phyloP scores from a whole-genome alignment of 2,888 invertebrate species.

The Machimus rusticus region DNA sequence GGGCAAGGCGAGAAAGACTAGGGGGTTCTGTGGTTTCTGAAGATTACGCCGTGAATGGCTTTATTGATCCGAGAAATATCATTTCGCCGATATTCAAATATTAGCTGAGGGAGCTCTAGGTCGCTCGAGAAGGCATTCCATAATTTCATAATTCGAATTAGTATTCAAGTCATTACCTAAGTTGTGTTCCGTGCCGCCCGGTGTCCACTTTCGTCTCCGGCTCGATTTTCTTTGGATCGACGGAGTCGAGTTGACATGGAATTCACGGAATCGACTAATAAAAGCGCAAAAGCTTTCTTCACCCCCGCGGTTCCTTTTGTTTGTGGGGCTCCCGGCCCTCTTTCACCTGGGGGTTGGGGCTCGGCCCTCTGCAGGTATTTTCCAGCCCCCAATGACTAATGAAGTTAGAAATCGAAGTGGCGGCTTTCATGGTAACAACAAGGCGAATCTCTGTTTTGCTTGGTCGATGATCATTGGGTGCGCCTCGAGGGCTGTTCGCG shows the following conservation, averaged over 20 bases:
- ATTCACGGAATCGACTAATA: conserved; percentile 26
- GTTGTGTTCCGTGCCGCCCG: background rate
- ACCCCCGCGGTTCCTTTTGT: background rate
- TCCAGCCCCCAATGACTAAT: conserved; percentile 26
- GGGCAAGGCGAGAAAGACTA: background rate
- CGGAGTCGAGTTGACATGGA: background rate
- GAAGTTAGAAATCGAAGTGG: conserved; percentile 28
- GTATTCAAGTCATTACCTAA: conserved; percentile 30
- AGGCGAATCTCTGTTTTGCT: conserved; percentile 4
- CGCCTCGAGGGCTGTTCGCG: background rate
- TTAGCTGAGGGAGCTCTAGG: background rate
- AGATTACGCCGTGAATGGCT: background rate
- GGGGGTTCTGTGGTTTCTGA: background rate
- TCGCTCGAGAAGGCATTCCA: background rate
- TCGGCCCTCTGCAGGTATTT: background rate
- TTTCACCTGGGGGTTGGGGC: background rate
- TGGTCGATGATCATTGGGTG: conserved; percentile 37
- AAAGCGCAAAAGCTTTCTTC: conserved; percentile 7
- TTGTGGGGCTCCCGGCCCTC: background rate
- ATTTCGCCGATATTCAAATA: background rate
- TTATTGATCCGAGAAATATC: conserved; percentile 22
- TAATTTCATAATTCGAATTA: background rate
- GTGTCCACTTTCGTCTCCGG: background rate
- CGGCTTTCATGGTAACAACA: conserved; percentile 30
- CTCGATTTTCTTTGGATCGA: background rate